Percentiles rank a stretch among this genome's conserved stretches.
Conservation (phyloP, 2,113 vertebrate species). For the Bambusicola thoracicus region DNA sequence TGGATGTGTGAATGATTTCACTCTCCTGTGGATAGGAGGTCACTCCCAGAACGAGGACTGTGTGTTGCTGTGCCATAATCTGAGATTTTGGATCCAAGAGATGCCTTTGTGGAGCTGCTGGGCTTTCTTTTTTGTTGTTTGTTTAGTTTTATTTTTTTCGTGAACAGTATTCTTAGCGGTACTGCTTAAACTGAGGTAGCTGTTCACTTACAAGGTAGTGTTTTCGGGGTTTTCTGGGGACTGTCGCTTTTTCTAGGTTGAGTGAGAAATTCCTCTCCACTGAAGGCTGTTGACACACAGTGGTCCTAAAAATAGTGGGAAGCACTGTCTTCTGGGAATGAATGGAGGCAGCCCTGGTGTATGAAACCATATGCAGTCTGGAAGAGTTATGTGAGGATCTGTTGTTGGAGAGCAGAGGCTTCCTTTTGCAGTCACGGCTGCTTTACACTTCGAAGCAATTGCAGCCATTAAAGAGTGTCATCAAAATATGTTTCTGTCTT, state of each 20-base stretch:
- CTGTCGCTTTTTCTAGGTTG: constrained; percentile 38
- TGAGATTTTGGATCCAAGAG: not conserved
- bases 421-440: not conserved
- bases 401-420: not conserved
- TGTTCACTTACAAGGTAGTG: not conserved
- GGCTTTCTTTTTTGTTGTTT: not conserved
- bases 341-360: constrained; percentile 43
- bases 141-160: not conserved
- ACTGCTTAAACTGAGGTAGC: not conserved
- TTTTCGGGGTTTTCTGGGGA: not conserved
- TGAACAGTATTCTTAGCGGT: not conserved
- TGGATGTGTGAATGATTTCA: rapidly evolving
- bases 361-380: constrained; percentile 18
- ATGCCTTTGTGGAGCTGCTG: not conserved
- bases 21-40: not conserved
- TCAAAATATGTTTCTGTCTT: not conserved
- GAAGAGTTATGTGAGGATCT: constrained; percentile 29
- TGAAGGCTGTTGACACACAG: constrained; percentile 35
- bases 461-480: not conserved
- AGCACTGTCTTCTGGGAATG: constrained; percentile 22
- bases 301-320: constrained; percentile 58
- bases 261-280: constrained; percentile 7
- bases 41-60: not conserved
- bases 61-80: not conserved
- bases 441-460: not conserved